A percentile compares a stretch with the other conserved stretches of the same genome.
Evolutionary conservation across 1,140 invertebrate species (phyloP).

Genomic region (Colletes latitarsis): DNA sequence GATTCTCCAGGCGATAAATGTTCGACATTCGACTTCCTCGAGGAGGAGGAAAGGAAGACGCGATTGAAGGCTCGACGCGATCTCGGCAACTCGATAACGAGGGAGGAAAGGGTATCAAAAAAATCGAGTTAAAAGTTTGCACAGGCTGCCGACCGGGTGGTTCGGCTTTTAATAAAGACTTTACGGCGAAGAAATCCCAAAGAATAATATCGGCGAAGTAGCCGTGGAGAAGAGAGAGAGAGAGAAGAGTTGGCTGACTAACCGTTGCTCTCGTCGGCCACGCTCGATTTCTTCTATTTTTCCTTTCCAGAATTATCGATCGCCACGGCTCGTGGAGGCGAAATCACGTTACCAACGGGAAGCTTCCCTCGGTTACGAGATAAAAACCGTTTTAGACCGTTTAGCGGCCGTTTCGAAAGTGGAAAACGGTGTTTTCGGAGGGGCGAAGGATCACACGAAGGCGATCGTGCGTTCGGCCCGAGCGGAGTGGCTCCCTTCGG

Average conservation of each 20-base stretch:
- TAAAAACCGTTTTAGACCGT: conserved; percentile 27
- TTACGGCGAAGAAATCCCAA: conserved; percentile 61
- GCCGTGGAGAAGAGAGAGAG: conserved; percentile 13
- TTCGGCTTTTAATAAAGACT: conserved; percentile 74
- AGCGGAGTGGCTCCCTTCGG: neutral
- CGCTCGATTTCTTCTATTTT: conserved; percentile 52
- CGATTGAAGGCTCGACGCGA: neutral
- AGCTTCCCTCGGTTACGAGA: conserved; percentile 23
- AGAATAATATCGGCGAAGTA: conserved; percentile 67
- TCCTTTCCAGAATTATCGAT: conserved; percentile 58
- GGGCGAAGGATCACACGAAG: conserved; percentile 10
- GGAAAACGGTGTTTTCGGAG: conserved; percentile 38
- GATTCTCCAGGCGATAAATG: neutral
- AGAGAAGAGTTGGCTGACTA: conserved; percentile 20
- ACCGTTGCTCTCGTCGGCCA: conserved; percentile 11
- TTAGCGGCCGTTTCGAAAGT: conserved; percentile 52
- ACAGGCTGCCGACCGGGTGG: conserved; percentile 4
- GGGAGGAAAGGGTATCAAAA: conserved; percentile 55
- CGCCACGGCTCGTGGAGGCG: neutral
- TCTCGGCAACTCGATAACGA: conserved; percentile 50
- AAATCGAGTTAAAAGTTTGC: conserved; percentile 77
- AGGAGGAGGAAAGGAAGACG: neutral
- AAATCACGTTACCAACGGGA: conserved; percentile 47
- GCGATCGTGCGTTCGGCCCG: conserved; percentile 13
- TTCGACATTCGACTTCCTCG: neutral